Percentiles rank a stretch among this genome's conserved stretches.
phyloP scores from a whole-genome alignment of 2,113 vertebrate genomes.

The Brevimyrus niger region DNA sequence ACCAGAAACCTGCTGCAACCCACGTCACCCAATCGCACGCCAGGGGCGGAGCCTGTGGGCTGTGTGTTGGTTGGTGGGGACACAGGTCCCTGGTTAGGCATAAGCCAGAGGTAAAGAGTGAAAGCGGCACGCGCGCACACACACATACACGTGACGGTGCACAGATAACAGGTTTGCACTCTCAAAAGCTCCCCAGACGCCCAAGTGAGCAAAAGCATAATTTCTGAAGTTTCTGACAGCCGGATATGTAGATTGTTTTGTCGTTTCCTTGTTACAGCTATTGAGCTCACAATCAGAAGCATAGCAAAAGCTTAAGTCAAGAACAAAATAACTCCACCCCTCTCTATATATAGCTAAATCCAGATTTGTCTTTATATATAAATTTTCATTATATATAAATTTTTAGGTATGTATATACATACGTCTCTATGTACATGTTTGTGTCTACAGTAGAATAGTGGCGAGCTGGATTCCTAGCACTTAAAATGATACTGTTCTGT shows the following conservation, averaged over 20 bases:
- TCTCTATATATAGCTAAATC: slow-evolving; percentile 60
- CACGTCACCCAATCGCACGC: neutral
- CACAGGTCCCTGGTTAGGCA: neutral
- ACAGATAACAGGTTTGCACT: neutral
- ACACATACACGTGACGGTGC: neutral
- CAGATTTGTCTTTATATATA: slow-evolving; percentile 64
- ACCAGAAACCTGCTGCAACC: neutral
- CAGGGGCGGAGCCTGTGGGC: neutral
- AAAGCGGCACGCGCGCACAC: neutral
- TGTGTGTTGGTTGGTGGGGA: neutral
- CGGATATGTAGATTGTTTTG: neutral
- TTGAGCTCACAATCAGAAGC: slow-evolving; percentile 48
- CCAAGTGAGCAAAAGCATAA: neutral
- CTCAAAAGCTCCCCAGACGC: neutral
- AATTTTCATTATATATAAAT: slow-evolving; percentile 38
- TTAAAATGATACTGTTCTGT: slow-evolving; percentile 4
- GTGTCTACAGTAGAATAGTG: slow-evolving; percentile 51
- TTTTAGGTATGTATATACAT: slow-evolving; percentile 60
- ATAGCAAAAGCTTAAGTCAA: slow-evolving; percentile 37
- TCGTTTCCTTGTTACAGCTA: slow-evolving; percentile 7
- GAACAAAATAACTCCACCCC: slow-evolving; percentile 53
- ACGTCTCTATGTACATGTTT: slow-evolving; percentile 56
- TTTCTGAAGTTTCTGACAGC: neutral
- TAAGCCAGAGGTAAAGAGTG: neutral
- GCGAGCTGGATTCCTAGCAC: neutral